A percentile compares a stretch with the other conserved stretches of the same genome.
Evolutionary conservation across 1,140 invertebrate genomes (phyloP).

Genomic region (Leptestheria dahalacensis): DNA sequence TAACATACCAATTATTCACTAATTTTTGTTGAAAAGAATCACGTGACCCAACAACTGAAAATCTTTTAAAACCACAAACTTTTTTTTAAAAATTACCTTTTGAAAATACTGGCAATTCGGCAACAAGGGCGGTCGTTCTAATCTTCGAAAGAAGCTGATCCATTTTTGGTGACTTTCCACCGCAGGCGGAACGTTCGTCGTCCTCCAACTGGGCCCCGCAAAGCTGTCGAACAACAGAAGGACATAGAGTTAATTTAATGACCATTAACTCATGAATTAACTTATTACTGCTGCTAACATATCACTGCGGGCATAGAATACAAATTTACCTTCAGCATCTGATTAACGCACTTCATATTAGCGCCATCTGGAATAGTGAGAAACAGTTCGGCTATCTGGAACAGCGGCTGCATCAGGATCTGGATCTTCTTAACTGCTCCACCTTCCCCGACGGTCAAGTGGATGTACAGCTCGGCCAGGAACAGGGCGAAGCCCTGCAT

Average conservation of each 20-base stretch:
- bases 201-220: conserved; percentile 15
- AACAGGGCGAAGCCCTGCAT: conserved; percentile 21
- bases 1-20: too few species aligned
- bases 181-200: conserved; percentile 3
- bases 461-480: conserved; percentile 21
- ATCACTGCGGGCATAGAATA: too few species aligned
- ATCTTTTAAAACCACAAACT: too few species aligned
- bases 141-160: conserved; percentile 4
- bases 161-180: conserved; percentile 8
- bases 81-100: neutral
- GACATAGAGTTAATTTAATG: too few species aligned
- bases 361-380: conserved; percentile 16
- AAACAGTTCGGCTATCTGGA: conserved; percentile 13
- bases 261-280: too few species aligned
- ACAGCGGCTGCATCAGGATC: neutral
- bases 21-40: too few species aligned
- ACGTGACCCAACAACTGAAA: too few species aligned
- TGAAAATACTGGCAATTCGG: neutral
- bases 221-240: too few species aligned
- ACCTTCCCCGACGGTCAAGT: conserved; percentile 17
- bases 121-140: neutral
- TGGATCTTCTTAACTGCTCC: neutral
- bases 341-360: conserved; percentile 33
- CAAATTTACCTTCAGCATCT: conserved; percentile 31
- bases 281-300: too few species aligned